Percentiles rank a stretch among this genome's conserved stretches.
Conservation (phyloP, 2,113 vertebrate species). For the Gorilla gorilla region DNA sequence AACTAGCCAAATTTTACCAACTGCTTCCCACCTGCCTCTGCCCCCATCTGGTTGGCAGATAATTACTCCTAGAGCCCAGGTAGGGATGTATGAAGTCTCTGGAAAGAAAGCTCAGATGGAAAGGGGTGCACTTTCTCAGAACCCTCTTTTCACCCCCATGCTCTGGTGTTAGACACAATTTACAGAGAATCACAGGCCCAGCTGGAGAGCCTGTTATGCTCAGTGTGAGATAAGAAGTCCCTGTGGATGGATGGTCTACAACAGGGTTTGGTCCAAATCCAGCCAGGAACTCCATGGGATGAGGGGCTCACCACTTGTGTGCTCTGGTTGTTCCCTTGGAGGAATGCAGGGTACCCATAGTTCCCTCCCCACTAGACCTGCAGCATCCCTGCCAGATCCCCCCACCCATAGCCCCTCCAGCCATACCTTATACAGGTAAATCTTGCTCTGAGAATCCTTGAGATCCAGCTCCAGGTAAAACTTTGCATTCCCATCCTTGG, state of each 20-base stretch:
- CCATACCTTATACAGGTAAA: slow-evolving; percentile 93
- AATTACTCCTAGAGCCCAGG: neutral
- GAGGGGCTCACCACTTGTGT: neutral
- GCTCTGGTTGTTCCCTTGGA: neutral
- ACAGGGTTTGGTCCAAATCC: neutral
- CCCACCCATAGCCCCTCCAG: accelerated
- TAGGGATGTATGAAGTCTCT: neutral
- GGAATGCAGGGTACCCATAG: too few species aligned
- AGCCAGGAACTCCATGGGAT: accelerated
- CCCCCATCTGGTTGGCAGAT: too few species aligned
- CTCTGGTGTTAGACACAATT: neutral
- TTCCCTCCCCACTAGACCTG: neutral
- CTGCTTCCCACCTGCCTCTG: neutral
- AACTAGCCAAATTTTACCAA: neutral
- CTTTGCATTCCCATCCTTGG: slow-evolving; percentile 81
- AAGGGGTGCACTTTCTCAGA: neutral
- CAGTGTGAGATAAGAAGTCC: neutral
- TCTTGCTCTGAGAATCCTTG: slow-evolving; percentile 84
- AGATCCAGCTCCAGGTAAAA: slow-evolving; percentile 92
- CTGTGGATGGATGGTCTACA: neutral
- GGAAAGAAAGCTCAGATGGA: neutral
- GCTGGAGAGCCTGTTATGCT: neutral
- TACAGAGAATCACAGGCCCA: too few species aligned
- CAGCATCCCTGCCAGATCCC: neutral
- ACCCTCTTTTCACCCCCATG: too few species aligned